Conservation (phyloP, 1,140 invertebrate species). For the Megalopta genalis region DNA sequence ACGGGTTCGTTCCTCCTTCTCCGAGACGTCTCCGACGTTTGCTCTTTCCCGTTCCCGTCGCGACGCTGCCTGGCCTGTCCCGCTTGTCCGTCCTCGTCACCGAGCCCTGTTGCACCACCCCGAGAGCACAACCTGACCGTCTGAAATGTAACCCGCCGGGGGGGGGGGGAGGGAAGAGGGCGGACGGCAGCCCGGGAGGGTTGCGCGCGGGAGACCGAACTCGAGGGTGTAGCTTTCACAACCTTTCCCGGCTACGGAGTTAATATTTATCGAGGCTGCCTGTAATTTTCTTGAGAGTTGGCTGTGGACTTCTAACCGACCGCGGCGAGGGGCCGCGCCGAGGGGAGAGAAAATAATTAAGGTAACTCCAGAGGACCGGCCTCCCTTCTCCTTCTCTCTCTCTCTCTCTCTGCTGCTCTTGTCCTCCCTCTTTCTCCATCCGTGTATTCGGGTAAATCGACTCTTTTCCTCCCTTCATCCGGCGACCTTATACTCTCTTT, state of each 20-base stretch:
- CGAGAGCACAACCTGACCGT: slow-evolving; percentile 36
- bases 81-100: not conserved
- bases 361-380: slow-evolving; percentile 18
- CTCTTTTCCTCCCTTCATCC: not conserved
- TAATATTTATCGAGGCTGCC: slow-evolving; percentile 66
- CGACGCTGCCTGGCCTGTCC: not conserved
- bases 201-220: slow-evolving; percentile 29
- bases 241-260: slow-evolving; percentile 59
- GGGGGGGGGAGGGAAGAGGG: not conserved
- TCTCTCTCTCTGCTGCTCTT: too few relatives aligned
- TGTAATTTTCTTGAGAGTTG: slow-evolving; percentile 59
- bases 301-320: slow-evolving; percentile 1
- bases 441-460: slow-evolving; percentile 10
- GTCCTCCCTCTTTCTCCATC: too few relatives aligned
- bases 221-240: slow-evolving; percentile 46
- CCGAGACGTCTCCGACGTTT: too few relatives aligned
- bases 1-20: too few relatives aligned
- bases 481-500: not conserved
- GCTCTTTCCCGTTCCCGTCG: not conserved
- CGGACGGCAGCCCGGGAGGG: not conserved
- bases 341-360: slow-evolving; percentile 53
- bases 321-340: not conserved
- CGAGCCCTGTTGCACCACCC: slow-evolving; percentile 43
- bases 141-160: slow-evolving; percentile 37
- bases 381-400: too few relatives aligned